Base-by-base conservation (phyloP, 2,888 invertebrate species). In the Chymomyza amoena region DNA sequence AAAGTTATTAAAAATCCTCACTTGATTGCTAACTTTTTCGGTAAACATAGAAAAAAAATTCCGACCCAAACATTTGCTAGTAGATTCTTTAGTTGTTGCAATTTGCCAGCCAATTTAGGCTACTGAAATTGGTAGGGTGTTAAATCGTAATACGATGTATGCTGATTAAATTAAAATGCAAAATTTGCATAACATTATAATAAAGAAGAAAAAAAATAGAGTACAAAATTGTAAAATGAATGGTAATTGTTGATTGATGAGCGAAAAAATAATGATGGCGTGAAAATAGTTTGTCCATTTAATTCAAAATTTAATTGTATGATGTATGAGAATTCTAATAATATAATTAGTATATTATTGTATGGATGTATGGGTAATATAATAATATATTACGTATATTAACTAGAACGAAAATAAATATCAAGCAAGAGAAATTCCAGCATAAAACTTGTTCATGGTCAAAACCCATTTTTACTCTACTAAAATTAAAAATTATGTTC, bases 1-100 rank as follows among this genome's bases (percentile, higher is more conserved):
- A 25, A 50, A 72, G 65, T 72, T 73, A 81, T 80, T 75, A 71
- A 75, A 75, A 76, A 73, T 76, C 80, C 63, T 69, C 85, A 85
- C 70, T 60, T 64, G n/a, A 45, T 25, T 76, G 85, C 69, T 85
- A 85, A 83, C 64, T 81, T 56, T 51, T 80, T 77, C 60, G 20
- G 63, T 66, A 82, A 72, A 83, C 66, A 70, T 51, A 60, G 51
- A 70, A 66, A 61, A 9, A 20, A 20, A 5, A n/a, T 9, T 9
- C 10, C 51, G 54, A 54, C 18, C 16, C 54, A 20, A 7, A 1
- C 20, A 7, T n/a, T n/a, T 20, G 54, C 25, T 25, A 25, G 25
- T 3, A 18, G 39, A 3, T 13, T 45, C 39, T 45, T 13, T 13
- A 13, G 39, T 13, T 45, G 39, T 13, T 45, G 39, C 39, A 45